Evolutionary conservation across 2,888 invertebrate genomes (phyloP), one percentile per base, ranked within the genome.

Genomic region (Archips crataeganus): DNA sequence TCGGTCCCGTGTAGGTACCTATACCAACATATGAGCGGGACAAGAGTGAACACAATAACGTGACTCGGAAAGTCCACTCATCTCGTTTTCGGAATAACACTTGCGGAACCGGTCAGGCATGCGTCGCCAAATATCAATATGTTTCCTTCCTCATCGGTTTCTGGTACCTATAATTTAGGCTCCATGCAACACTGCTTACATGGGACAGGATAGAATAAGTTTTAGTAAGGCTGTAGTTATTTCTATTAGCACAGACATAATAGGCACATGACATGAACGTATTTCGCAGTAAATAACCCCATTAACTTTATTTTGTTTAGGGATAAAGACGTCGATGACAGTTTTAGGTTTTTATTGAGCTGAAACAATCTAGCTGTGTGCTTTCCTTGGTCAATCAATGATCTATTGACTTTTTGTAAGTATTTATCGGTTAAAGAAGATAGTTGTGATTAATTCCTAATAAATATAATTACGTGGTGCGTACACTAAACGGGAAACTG

Each of bases 51-150:
- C 80, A 85, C 83, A 83, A 84, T 80, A 85, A 79, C 78, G 70
- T 77, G 81, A 74, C 87, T 92, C 91, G 93, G 94, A 92, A 93
- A 94, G 93, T 90, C 93, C 93, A 89, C 88, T 82, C 88, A 89
- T 92, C 92, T 90, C 84, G 92, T 90, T 91, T 90, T 91, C 89
- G 90, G 93, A 94, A 94, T 93, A 94, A 90, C 93, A 94, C 93
- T 94, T 92, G 93, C 85, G 83, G 83, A 91, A 94, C 94, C 94
- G 93, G 94, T 94, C 85, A 78, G 75, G 78, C 81, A 75, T 82
- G 80, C 85, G 85, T 86, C 86, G 85, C 88, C 89, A 91, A 93
- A 94, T 92, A 92, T 88, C 92, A 92, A 91, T 91, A 79, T 86
- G 93, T 94, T 93, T 94, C 94, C 93, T 94, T 93, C 94, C 94